These are phyloP conservation scores for Miltochrista miniata DNA, from an alignment of 2,888 invertebrate genomes.

Conservation along the genomic window DNA sequence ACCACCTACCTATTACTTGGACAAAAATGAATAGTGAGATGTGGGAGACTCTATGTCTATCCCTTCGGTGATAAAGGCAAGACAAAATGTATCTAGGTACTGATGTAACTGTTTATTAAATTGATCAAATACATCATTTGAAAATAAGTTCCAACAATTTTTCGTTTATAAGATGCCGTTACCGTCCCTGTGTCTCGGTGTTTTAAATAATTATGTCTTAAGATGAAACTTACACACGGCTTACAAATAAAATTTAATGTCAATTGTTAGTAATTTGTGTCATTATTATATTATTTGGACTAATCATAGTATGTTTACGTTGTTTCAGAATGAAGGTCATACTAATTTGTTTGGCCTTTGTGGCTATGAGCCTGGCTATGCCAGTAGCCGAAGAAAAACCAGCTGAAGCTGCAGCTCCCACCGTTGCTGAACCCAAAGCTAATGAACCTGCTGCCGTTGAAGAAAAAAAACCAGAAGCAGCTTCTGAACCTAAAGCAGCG, in stretches of 20 bases:
- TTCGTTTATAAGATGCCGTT: too few species aligned
- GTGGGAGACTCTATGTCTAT: too few species aligned
- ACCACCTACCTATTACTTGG: too few species aligned
- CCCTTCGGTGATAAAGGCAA: too few species aligned
- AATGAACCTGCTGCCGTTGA: slow-evolving; percentile 42
- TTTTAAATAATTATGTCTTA: slow-evolving; percentile 65
- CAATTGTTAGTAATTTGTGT: slow-evolving; percentile 50
- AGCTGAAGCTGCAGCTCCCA: slow-evolving; percentile 29
- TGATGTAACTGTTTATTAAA: too few species aligned
- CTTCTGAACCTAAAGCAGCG: slow-evolving; percentile 44
- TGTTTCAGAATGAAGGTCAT: slow-evolving; percentile 86
- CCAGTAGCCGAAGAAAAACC: slow-evolving; percentile 82
- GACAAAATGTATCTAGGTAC: too few species aligned
- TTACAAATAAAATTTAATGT: slow-evolving; percentile 47
- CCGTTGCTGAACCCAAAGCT: slow-evolving; percentile 42
- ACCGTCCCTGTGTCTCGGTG: slow-evolving; percentile 35
- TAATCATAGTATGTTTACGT: slow-evolving; percentile 60
- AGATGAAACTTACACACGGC: slow-evolving; percentile 62
- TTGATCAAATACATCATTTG: too few species aligned
- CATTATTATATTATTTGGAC: slow-evolving; percentile 47
- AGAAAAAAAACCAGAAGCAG: slow-evolving; percentile 49
- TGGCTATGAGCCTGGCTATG: slow-evolving; percentile 82
- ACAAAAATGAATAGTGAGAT: too few species aligned
- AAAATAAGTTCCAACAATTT: too few species aligned
- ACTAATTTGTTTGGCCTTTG: slow-evolving; percentile 83